phyloP scores from a whole-genome alignment of 2,797 vertebrate genomes.

The Buphagus erythrorhynchus region DNA sequence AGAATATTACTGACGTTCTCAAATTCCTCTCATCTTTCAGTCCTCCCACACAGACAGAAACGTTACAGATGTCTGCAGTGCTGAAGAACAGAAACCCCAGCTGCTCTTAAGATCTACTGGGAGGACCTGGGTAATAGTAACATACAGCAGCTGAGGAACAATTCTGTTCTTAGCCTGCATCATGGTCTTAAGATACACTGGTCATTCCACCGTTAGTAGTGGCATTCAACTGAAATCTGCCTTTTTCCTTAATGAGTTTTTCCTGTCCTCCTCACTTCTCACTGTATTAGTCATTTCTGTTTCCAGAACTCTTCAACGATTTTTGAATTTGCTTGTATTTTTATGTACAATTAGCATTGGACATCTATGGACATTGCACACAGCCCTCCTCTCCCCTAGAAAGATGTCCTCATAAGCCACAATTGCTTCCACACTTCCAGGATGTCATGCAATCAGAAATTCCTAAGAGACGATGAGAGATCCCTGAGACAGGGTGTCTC shows the following conservation, averaged over 20 bases:
- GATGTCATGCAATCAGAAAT: fast-evolving
- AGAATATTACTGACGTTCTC: background rate
- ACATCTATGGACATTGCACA: background rate
- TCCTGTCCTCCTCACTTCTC: background rate
- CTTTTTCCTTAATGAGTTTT: background rate
- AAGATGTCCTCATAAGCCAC: background rate
- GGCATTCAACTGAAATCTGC: background rate
- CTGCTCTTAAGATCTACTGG: background rate
- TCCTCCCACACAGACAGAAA: background rate
- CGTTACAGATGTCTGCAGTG: background rate
- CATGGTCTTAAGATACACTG: background rate
- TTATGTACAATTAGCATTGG: background rate
- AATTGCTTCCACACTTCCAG: background rate
- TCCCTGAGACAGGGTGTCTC: background rate
- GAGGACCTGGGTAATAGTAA: background rate
- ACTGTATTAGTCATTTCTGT: background rate
- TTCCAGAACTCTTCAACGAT: background rate
- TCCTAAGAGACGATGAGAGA: background rate
- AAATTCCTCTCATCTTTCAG: background rate
- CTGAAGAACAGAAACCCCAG: background rate
- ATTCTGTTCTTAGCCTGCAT: background rate
- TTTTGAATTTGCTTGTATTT: background rate
- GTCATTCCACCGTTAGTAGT: background rate
- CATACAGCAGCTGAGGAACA: background rate
- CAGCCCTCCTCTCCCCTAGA: fast-evolving